phyloP scores from a whole-genome alignment of 2,113 vertebrate genomes.

The Holacanthus passer region DNA sequence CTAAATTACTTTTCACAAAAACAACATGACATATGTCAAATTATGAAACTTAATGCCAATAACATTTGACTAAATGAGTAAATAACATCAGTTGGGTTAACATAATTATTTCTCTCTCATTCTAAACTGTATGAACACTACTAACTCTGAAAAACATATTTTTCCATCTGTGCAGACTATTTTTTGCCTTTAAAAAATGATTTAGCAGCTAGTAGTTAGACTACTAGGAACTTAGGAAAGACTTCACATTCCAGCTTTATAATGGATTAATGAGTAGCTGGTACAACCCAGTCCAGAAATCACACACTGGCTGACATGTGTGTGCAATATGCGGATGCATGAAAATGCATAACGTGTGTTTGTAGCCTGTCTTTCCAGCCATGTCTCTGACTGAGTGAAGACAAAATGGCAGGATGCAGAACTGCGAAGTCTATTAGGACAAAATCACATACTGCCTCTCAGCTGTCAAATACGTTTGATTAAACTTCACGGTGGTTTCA shows the following conservation, averaged over 20 bases:
- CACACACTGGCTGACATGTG: constrained; percentile 30
- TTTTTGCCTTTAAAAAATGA: no score
- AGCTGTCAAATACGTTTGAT: constrained; percentile 28
- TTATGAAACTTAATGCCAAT: no score
- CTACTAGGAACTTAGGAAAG: background rate
- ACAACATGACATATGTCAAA: no score
- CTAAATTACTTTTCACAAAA: no score
- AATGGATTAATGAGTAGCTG: background rate
- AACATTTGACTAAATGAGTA: background rate
- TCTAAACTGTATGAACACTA: background rate
- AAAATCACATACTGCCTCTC: constrained; percentile 22
- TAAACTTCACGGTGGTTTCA: constrained; percentile 25
- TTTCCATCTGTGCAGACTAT: no score
- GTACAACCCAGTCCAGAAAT: background rate
- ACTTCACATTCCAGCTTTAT: background rate
- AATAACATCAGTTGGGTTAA: background rate
- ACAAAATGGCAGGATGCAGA: constrained; percentile 33
- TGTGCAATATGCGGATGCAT: constrained; percentile 16
- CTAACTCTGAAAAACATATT: background rate
- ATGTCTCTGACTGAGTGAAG: constrained; percentile 5
- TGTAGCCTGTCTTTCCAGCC: constrained; percentile 16
- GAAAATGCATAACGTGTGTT: background rate
- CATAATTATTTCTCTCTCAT: background rate
- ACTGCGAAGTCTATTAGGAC: constrained; percentile 22
- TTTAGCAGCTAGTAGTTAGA: background rate